Evolutionary conservation across 2,797 vertebrate genomes (phyloP).

Genomic region (Cuniculus paca): DNA sequence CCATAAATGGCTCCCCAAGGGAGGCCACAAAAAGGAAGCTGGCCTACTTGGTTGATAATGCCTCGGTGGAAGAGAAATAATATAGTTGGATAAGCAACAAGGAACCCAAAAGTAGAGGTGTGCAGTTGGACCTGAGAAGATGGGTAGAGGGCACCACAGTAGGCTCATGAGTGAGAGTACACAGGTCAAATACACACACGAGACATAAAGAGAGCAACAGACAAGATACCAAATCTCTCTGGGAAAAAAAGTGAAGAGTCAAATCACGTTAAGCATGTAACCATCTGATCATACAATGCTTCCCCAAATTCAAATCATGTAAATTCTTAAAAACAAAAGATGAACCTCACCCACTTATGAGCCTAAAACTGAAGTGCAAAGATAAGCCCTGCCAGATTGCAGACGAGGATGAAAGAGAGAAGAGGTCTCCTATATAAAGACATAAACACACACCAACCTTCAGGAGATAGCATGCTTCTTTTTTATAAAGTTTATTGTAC

Average conservation of each 20-base stretch:
- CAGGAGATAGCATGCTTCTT: not conserved
- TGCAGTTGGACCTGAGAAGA: not conserved
- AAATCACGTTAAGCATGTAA: slow-evolving; percentile 18
- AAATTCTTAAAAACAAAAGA: not conserved
- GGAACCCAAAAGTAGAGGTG: not conserved
- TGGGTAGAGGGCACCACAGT: not conserved
- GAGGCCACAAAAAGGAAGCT: not conserved
- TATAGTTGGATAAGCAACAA: not conserved
- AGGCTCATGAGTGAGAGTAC: not conserved
- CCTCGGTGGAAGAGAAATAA: not conserved
- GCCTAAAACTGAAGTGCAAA: not conserved
- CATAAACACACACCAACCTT: not conserved
- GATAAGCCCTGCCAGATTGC: too few species aligned
- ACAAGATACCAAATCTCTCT: not conserved
- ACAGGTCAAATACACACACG: not conserved
- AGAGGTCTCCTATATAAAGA: not conserved
- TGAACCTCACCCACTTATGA: not conserved
- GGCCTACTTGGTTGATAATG: not conserved
- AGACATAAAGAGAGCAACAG: not conserved
- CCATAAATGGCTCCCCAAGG: not conserved
- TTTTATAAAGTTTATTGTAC: not conserved
- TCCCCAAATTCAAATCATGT: not conserved
- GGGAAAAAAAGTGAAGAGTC: not conserved
- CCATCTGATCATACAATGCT: not conserved
- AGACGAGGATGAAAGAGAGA: not conserved